Base-by-base conservation (phyloP, 2,888 invertebrate genomes). In the Hirudinaria manillensis region DNA sequence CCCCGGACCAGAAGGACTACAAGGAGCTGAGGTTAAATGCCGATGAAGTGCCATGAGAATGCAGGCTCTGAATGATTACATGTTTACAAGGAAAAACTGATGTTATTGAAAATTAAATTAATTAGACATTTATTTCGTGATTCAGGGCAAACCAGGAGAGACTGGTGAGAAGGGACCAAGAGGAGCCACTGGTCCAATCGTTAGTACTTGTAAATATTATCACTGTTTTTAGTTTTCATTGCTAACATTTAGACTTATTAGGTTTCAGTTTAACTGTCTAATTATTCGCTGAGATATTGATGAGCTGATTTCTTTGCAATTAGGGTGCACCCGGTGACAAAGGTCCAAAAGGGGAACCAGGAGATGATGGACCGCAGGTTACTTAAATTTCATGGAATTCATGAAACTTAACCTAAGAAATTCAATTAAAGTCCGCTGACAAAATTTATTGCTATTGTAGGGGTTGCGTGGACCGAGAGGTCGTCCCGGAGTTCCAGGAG, bases 1-100 rank as follows among this genome's bases (percentile, higher is more conserved):
- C 0, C 87, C 89, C 79, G 91, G 91, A 72, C 80, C 81, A 51
- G 55, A 55, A 2, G 77, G 76, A 70, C 61, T 24, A 27, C 66
- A 67, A 19, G 76, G 74, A 36, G 29, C 68, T 38, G 53, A 70
- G 27, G 74, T 34, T 45, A 66, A 16, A 45, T 45, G 6, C 16
- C 16, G 13, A 45, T 10, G 45, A 45, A 10, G 10, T 45, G 45
- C 10, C 45, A 16, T 45, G 45, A 2, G n/a, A 45, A 7, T 10
- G 45, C 45, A 45, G 10, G 10, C 6, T 45, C 1, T 45, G 6
- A 45, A 16, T 45, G 10, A 10, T 10, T 45, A 10, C 45, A 45
- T 16, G 16, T 4, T 45, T 45, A 16, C 1, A 45, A 45, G 10
- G 10, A 38, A 38, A 38, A 6, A 10, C 10, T 38, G 10, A 45